Base-by-base conservation (phyloP, 2,113 vertebrate genomes). In the Echinops telfairi region DNA sequence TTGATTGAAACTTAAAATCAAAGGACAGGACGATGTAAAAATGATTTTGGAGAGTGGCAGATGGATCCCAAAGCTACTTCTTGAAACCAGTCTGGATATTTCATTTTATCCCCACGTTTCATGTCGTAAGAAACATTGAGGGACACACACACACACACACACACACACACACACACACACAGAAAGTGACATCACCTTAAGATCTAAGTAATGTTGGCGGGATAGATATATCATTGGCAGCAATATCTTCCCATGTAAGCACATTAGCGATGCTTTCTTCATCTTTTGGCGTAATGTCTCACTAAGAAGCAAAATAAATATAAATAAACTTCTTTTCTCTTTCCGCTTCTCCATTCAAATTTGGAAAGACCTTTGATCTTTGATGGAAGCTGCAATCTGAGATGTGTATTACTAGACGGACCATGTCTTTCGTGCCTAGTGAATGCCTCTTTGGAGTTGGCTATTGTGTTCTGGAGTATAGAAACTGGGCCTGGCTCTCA, bases 211-310 rank as follows among this genome's bases (percentile, higher is more conserved):
- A 95, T 91, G 60, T 12, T 73, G 38, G 78, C 23, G 77, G 40
- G 25, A 85, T 75, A 70, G 83, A 93, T 94, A 93, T 76, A 90
- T 78, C 94, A 66, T 82, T 96, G 93, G 60, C 92, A 58, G 29
- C 62, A 86, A 29, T 57, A 86, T 71, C 53, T 87, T 92, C 68
- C 58, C 43, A 70, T 62, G 62, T 75, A 94, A 94, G 62, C 57
- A 31, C 81, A 95, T 95, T 95, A 95, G 92, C 68, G 43, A 92
- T 79, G 92, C 86, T 97, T 90, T 85, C 80, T 60, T 96, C 91
- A 96, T 94, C 86, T 87, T 93, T n/a, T 92, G 86, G 77, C 80
- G 89, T 82, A 23, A 38, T 83, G 17, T 66, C 88, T 38, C 38
- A 93, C 73, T 92, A 64, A 83, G 27, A 14, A 88, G 62, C 83